Conservation (phyloP, 2,113 vertebrate species). For the Apeltes quadracus region DNA sequence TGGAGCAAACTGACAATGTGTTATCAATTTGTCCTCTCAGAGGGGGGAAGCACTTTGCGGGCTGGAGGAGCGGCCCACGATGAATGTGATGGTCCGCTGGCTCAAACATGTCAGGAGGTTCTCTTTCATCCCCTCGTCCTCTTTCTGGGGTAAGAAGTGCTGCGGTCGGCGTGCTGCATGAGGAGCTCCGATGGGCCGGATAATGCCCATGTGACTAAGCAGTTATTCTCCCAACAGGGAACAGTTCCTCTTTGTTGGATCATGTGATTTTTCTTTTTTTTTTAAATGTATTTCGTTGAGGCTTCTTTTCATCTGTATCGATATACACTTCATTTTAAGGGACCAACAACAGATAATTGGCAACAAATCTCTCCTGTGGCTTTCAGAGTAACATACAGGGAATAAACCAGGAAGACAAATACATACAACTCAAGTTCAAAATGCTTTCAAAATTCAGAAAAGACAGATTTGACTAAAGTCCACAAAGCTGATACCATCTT, state of each 20-base stretch:
- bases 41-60: constrained; percentile 65
- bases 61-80: constrained; percentile 50
- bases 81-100: constrained; percentile 81
- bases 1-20: constrained; percentile 57
- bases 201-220: constrained; percentile 34
- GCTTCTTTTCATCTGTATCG: not conserved
- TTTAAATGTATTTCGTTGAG: not conserved
- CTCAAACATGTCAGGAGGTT: constrained; percentile 54
- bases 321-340: not conserved
- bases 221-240: constrained; percentile 18
- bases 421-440: not conserved
- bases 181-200: constrained; percentile 26
- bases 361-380: no score
- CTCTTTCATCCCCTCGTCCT: constrained; percentile 63
- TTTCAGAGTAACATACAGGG: not conserved
- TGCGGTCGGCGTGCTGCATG: constrained; percentile 19
- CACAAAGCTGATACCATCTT: not conserved
- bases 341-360: not conserved
- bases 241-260: constrained; percentile 14
- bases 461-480: not conserved
- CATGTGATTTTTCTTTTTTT: not conserved
- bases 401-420: not conserved
- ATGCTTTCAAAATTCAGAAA: not conserved
- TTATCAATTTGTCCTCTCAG: constrained; percentile 61
- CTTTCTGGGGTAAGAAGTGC: not conserved